Base-by-base conservation (phyloP, 1,140 invertebrate species). In the Gryllus bimaculatus region DNA sequence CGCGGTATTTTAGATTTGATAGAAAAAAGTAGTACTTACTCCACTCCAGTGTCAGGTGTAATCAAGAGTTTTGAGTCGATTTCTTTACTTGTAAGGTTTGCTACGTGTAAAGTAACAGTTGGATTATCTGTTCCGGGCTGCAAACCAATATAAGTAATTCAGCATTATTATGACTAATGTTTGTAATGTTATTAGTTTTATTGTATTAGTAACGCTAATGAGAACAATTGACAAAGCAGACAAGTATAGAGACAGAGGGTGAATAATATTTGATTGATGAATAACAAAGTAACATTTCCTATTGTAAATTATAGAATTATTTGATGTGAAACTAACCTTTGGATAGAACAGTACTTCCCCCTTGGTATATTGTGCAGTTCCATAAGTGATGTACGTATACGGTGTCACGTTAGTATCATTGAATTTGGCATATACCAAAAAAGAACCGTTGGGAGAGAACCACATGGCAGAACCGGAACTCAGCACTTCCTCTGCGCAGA, bases 401-500 rank as follows among this genome's bases (percentile, higher is more conserved):
- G 18, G 47, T 20, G 13, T 10, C 91, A 12, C 86, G 81, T 0
- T 83, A 74, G 89, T 90, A 85, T 98, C 96, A 85, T 98, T 92
- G 85, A 96, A 97, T 76, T 91, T 90, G 6, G 92, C 94, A 84
- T 93, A 97, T 0, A 93, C 93, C 78, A 98, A 82, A 83, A 90
- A 92, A 18, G 85, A 90, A 8, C 95, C 95, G 82, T 91, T 89
- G 0, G 92, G 90, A 47, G 95, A 96, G 86, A 97, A 96, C 96
- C 96, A 98, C 10, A 96, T 84, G 0, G 96, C 96, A 82, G 91
- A 90, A 79, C 95, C 94, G 0, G 92, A 92, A 81, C 91, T 90
- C 83, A 98, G 91, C 8, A 98, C 92, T 86, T 98, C 96, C 91
- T 98, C 96, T 96, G 88, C 26, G 26, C 26, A 39, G 26, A 39